Evolutionary conservation across 2,113 vertebrate genomes (phyloP).

Genomic region (Coregonus clupeaformis): DNA sequence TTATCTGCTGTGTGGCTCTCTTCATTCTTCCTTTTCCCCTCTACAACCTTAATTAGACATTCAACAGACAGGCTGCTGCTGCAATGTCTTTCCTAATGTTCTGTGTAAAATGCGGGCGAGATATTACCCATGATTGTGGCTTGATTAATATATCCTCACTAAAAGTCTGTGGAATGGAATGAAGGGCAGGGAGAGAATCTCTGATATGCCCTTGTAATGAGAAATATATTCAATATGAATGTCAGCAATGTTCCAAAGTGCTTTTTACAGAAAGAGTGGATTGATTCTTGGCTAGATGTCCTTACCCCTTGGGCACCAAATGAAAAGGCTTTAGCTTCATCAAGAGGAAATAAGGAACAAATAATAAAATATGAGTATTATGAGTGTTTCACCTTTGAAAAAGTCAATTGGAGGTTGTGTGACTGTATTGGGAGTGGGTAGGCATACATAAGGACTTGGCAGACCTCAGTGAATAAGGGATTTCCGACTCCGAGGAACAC

Average conservation of each 20-base stretch:
- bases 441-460: too few relatives aligned
- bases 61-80: not conserved
- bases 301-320: too few relatives aligned
- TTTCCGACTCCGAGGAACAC: too few relatives aligned
- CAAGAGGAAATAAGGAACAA: too few relatives aligned
- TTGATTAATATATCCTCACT: constrained; percentile 1
- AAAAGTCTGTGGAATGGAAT: not conserved
- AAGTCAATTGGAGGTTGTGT: too few relatives aligned
- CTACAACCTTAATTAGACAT: constrained; percentile 31
- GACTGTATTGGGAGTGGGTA: too few relatives aligned
- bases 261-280: too few relatives aligned
- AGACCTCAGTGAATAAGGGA: too few relatives aligned
- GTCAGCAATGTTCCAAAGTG: not conserved
- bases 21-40: constrained; percentile 9
- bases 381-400: too few relatives aligned
- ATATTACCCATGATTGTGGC: not conserved
- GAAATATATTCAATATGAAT: not conserved
- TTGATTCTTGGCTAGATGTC: too few relatives aligned
- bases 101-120: not conserved
- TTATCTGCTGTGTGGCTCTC: constrained; percentile 13
- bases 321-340: too few relatives aligned
- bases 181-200: not conserved
- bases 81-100: not conserved
- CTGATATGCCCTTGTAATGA: not conserved
- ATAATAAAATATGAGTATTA: too few relatives aligned